Evolutionary conservation across 53 echinoderm and acorn worm genomes (phyloP), one percentile per base, ranked within the genome.

Genomic region (Paelopatides confundens): DNA sequence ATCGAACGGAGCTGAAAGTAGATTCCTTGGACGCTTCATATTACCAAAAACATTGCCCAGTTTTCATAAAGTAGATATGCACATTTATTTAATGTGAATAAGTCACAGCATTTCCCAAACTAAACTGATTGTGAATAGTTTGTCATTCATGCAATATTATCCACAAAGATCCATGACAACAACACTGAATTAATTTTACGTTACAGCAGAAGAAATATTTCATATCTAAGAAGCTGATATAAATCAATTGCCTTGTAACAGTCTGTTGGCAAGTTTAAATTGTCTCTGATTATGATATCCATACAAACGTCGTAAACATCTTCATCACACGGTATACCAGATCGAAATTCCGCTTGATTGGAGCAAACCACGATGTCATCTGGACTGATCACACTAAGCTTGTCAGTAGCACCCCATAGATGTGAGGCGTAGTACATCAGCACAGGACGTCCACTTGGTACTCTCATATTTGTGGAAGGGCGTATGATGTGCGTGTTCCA

Each of bases 401-500:
- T 53, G 66, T 88, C 84, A 35, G 83, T 74, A n/a, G 78, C 31
- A 63, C 50, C 88, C 62, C 69, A 91, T 18, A 91, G 74, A 46
- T 88, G 74, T 47, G 88, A 87, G 38, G 77, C 62, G 35, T 36
- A 36, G 31, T 70, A 70, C 70, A 70, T 35, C 18, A 38, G 11
- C 70, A 70, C 36, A 70, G 70, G 36, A 39, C 63, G 87, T 29
- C 91, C 91, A 71, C 82, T 87, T 36, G 82, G 87, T 37, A 81
- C 54, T 58, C 43, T 71, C 2, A 38, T 62, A 71, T 91, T 91
- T 49, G 68, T 81, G 31, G 91, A 87, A 13, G 87, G 83, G 53
- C 79, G 49, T 48, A 92, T 92, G 40, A 46, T 43, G 43, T 43
- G 11, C 23, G 52, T 51, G 69, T 92, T 88, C 92, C 88, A 92